Base-by-base conservation (phyloP, 2,888 invertebrate species). In the Abrostola triplasia region DNA sequence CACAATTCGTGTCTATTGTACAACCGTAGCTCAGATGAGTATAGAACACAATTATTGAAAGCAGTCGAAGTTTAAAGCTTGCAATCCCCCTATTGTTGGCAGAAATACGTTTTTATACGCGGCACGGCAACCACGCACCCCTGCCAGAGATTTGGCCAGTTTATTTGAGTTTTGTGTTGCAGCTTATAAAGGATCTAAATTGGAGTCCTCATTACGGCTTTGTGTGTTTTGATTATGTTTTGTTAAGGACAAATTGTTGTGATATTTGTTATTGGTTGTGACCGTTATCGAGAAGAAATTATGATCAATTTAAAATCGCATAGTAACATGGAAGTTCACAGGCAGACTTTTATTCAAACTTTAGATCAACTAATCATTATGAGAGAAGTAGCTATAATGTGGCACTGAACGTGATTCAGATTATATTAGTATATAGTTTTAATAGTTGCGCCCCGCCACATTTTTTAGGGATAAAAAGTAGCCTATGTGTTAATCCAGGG, bases 31-130 rank as follows among this genome's bases (percentile, higher is more conserved):
- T 52, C 50, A 60, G 54, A 53, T 63, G 67, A 81, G 73, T 68
- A 73, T 80, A 80, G 78, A 87, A 86, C 87, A 87, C 84, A 84
- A 88, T 89, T 86, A 88, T 76, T 65, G 80, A 74, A 85, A 84
- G 86, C 83, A 84, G 86, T 71, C 76, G 76, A 81, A 86, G 76
- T 88, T 90, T 87, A 86, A 88, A 90, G 77, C 84, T 71, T 60
- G 55, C 68, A 65, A 66, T 78, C 81, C 85, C 83, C 77, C 73
- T 63, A 63, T 73, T 79, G 76, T 77, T 70, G 73, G 59, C 76
- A 65, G 73, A 77, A 82, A 81, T 77, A 78, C 82, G 8, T 80
- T 81, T 80, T 81, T 86, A 7, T 83, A 84, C 78, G 81, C 81
- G 74, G 67, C 57, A 62, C 64, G 64, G 67, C 60, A 55, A 66